These are phyloP conservation scores for Malurus alboscapulatus DNA, from an alignment of 2,113 vertebrate species.

Conservation along the genomic window DNA sequence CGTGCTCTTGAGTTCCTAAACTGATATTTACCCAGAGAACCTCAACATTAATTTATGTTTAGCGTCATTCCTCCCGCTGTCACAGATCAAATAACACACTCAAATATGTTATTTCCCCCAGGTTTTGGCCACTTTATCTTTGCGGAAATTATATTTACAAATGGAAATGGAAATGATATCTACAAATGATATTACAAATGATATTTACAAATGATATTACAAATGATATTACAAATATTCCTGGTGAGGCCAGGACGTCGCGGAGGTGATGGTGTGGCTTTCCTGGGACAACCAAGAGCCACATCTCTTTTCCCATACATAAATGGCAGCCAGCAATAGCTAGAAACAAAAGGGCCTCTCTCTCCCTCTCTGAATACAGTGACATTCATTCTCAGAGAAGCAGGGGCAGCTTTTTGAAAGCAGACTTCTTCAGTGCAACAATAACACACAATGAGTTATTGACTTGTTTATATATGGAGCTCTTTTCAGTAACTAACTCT, in stretches of 20 bases:
- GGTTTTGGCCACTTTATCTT: background rate
- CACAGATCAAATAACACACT: background rate
- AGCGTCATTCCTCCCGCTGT: background rate
- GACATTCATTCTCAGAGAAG: slow-evolving; percentile 79
- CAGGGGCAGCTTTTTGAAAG: slow-evolving; percentile 80
- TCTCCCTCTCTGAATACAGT: slow-evolving; percentile 75
- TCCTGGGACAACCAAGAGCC: slow-evolving; percentile 48
- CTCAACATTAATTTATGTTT: background rate
- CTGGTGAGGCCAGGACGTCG: background rate
- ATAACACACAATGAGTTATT: slow-evolving; percentile 89
- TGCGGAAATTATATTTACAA: background rate
- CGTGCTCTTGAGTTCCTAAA: background rate
- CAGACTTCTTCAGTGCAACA: slow-evolving; percentile 78
- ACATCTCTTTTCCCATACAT: slow-evolving; percentile 77
- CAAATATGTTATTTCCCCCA: background rate
- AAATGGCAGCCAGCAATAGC: slow-evolving; percentile 71
- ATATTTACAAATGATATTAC: background rate
- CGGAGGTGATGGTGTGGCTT: slow-evolving; percentile 17
- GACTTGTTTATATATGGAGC: slow-evolving; percentile 86
- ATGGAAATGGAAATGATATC: background rate
- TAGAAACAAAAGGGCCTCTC: slow-evolving; percentile 74
- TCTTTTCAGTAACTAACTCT: slow-evolving; percentile 85
- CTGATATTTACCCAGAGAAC: background rate
- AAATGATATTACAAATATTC: background rate
- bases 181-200: background rate